Evolutionary conservation across 2,797 vertebrate genomes (phyloP), one percentile per base, ranked within the genome.

Genomic region (Neomorphus geoffroyi): DNA sequence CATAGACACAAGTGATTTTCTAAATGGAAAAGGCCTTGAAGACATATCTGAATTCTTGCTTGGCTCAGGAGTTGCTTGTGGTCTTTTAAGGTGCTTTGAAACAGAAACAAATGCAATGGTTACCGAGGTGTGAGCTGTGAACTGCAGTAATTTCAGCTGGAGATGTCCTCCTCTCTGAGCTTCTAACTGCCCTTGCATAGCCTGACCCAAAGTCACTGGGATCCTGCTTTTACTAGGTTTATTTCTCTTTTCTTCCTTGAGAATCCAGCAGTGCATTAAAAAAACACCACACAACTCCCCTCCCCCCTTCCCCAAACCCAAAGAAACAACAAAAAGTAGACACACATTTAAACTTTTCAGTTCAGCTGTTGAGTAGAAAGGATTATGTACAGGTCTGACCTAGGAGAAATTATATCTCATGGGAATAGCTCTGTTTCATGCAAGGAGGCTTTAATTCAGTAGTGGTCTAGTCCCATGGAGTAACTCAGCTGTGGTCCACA

Each of bases 1-100:
- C 73, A 78, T 45, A 94, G 84, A 74, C 72, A 83, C 45, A 86
- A 91, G 75, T 0, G 8, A 78, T 94, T 94, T 96, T 87, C 84
- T 93, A 95, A 95, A 92, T 69, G 72, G 62, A 71, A 85, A 92
- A 67, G 81, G 67, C 54, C 86, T 95, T 72, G 82, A 92, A 94
- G 81, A 92, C 45, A 8, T 80, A 81, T 89, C 93, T 86, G 88
- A 86, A 86, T 92, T 90, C 66, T 91, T 87, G 70, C 62, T 93
- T 89, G 86, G 46, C 64, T 86, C 54, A 78, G 83, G 46, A 37
- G 4, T 79, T 89, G 39, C 46, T 86, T 73, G 35, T 6, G 6
- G 67, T 69, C 80, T 84, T 95, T 89, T 80, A 37, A 69, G 66
- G 54, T 78, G 73, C 56, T 75, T n/a, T 90, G 85, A 75, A 93